A percentile compares a stretch with the other conserved stretches of the same genome.
These are phyloP conservation scores for Digitonthophagus gazella DNA, from an alignment of 2,888 invertebrate genomes.

Conservation along the genomic window DNA sequence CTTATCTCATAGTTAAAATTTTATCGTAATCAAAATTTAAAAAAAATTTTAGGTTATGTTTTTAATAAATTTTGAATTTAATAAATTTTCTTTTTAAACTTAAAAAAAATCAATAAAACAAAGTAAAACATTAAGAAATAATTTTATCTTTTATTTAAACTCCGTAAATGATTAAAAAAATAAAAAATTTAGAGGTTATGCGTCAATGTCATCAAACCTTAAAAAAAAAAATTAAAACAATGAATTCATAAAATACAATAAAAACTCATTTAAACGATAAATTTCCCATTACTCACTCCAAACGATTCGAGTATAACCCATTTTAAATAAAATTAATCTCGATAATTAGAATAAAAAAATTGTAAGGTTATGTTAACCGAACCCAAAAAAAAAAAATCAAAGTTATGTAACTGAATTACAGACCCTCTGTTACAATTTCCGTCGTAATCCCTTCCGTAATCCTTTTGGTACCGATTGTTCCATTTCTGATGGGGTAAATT, in stretches of 20 bases:
- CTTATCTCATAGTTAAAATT: too few relatives aligned
- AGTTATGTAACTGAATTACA: slow-evolving; percentile 21
- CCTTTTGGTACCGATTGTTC: slow-evolving; percentile 50
- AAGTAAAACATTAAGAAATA: slow-evolving; percentile 20
- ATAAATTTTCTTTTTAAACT: neutral
- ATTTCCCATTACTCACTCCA: too few relatives aligned
- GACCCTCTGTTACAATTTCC: slow-evolving; percentile 49
- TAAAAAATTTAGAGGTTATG: neutral
- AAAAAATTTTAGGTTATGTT: too few relatives aligned
- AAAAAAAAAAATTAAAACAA: too few relatives aligned
- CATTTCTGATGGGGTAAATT: slow-evolving; percentile 48
- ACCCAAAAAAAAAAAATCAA: slow-evolving; percentile 6
- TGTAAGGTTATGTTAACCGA: slow-evolving; percentile 1
- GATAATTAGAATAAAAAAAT: neutral
- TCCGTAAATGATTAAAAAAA: slow-evolving; percentile 17
- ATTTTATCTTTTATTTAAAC: too few relatives aligned
- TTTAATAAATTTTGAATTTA: too few relatives aligned
- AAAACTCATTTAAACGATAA: too few relatives aligned
- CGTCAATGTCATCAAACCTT: too few relatives aligned
- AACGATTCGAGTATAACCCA: too few relatives aligned
- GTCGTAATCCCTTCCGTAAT: slow-evolving; percentile 50
- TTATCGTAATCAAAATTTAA: too few relatives aligned
- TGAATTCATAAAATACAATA: too few relatives aligned
- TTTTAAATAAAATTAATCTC: neutral
- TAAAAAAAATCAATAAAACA: slow-evolving; percentile 21